A percentile compares a stretch with the other conserved stretches of the same genome.
These are phyloP conservation scores for Macrotrachela quadricornifera DNA, from an alignment of 1,140 invertebrate genomes.

Conservation along the genomic window DNA sequence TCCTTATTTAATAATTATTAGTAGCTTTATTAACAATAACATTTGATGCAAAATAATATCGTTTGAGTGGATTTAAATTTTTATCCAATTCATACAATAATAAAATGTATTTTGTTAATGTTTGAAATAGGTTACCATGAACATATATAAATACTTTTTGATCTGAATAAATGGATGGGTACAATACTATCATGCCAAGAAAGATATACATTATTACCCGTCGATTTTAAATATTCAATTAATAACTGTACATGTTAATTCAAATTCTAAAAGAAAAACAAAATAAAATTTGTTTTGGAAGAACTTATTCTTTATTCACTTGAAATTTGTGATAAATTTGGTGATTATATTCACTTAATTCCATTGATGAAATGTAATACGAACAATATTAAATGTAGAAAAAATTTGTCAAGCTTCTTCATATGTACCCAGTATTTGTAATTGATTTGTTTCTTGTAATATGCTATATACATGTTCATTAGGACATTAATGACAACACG, in stretches of 20 bases:
- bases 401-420: slow-evolving; percentile 50
- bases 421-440: slow-evolving; percentile 79
- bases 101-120: slow-evolving; percentile 85
- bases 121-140: slow-evolving; percentile 78
- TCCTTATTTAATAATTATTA: slow-evolving; percentile 69
- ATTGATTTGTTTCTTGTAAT: slow-evolving; percentile 74
- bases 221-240: slow-evolving; percentile 75
- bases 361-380: slow-evolving; percentile 70
- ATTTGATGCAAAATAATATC: slow-evolving; percentile 74
- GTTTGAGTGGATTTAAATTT: slow-evolving; percentile 64
- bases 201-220: slow-evolving; percentile 42
- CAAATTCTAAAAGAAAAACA: slow-evolving; percentile 14
- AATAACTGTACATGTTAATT: slow-evolving; percentile 57
- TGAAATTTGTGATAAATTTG: slow-evolving; percentile 22
- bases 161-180: slow-evolving; percentile 44
- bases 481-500: slow-evolving; percentile 59
- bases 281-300: background rate
- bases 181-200: slow-evolving; percentile 89
- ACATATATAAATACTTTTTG: slow-evolving; percentile 75
- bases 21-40: slow-evolving; percentile 81
- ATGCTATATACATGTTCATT: slow-evolving; percentile 87
- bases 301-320: slow-evolving; percentile 10
- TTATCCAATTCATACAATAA: slow-evolving; percentile 81
- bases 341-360: slow-evolving; percentile 57
- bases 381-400: slow-evolving; percentile 77